Evolutionary conservation across 2,113 vertebrate species (phyloP).

Genomic region (Probosciger aterrimus): DNA sequence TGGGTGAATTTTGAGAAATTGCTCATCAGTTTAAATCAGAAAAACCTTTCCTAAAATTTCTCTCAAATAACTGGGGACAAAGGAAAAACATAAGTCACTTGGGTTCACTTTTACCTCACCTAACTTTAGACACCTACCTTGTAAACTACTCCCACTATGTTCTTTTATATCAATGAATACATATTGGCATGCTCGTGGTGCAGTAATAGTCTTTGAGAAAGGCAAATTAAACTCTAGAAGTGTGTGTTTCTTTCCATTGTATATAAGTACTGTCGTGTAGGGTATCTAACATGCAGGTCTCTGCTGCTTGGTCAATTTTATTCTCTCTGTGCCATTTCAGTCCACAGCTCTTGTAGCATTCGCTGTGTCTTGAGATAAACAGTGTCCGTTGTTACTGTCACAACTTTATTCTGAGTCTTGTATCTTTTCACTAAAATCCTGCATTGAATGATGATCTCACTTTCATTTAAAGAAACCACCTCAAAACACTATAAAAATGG

Average conservation of each 20-base stretch:
- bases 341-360: not conserved
- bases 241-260: not conserved
- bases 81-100: not conserved
- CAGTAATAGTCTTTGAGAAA: not conserved
- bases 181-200: not conserved
- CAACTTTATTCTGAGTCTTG: not conserved
- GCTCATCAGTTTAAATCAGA: not conserved
- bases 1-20: not conserved
- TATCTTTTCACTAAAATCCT: not conserved
- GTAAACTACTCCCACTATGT: not conserved
- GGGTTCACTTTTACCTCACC: not conserved
- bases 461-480: not conserved
- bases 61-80: not conserved
- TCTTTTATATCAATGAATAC: not conserved
- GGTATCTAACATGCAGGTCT: rapidly evolving
- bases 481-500: not conserved
- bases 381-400: rapidly evolving
- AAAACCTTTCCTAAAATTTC: not conserved
- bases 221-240: not conserved
- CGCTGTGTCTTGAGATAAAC: not conserved
- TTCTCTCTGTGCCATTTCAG: not conserved
- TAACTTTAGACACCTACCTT: not conserved
- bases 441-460: not conserved
- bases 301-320: not conserved
- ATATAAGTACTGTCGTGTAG: rapidly evolving